Evolutionary conservation across 2,888 invertebrate genomes (phyloP), one percentile per base, ranked within the genome.

Genomic region (Maniola hyperantus): DNA sequence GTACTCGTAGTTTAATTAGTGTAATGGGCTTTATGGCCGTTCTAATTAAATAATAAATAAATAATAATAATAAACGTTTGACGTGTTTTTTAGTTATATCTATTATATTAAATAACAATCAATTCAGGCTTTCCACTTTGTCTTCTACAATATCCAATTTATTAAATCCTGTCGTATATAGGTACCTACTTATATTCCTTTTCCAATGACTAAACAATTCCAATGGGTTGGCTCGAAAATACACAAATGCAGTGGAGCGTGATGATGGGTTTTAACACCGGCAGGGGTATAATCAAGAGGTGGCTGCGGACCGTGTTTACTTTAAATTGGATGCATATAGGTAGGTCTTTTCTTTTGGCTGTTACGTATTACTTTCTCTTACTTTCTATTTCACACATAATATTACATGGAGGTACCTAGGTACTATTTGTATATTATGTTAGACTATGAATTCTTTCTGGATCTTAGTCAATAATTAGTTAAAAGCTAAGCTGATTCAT

Each of bases 331-430:
- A 59, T 59, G n/a, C 33, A 33, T 48, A 8, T 15, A 33, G n/a
- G n/a, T 58, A 33, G 59, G 46, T 58, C 33, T 58, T 59, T 59
- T 20, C 39, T 39, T 55, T 57, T 42, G 39, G 57, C 34, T 46
- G 34, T 33, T 46, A 59, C 46, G 15, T 26, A 59, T 33, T 15
- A 46, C 59, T 59, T 59, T 59, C 59, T 33, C 46, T 15, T 10
- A 46, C 59, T 59, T 59, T 59, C 59, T 34, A 46, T 48, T 59
- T 15, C 26, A n/a, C 13, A 39, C 20, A 34, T 6, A 33, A 34
- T 13, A 51, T 34, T 54, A 36, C 11, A 36, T 36, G 10, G 36
- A 8, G 36, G 8, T 36, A 36, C 2, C 7, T 36, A 36, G 36
- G 36, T 36, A 36, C 36, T 10, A 36, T 36, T 10, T 36, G n/a